Evolutionary conservation across 2,888 invertebrate genomes (phyloP), one percentile per base, ranked within the genome.

Genomic region (Panzeria rudis): DNA sequence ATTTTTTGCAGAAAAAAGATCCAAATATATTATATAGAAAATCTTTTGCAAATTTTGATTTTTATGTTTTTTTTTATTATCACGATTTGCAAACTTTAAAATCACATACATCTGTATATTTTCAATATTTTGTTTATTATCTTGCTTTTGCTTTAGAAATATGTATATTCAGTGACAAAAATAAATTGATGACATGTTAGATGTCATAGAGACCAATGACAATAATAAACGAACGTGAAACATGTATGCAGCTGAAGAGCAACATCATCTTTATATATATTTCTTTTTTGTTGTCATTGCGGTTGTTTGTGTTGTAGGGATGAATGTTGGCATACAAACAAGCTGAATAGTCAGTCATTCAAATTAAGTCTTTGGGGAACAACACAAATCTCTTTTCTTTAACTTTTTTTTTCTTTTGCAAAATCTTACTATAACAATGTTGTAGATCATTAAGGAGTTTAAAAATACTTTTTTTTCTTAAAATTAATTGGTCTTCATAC

Each of bases 141-240:
- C 25, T 52, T 47, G 2, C 4, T 64, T 69, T 62, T 23, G 1
- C 17, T 52, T 66, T 32, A 25, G 9, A 54, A 66, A 62, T 35
- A n/a, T n/a, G n/a, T n/a, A n/a, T 68, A 15, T 64, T 56, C 35
- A 4, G n/a, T 59, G 64, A 75, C 84, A 84, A 76, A 79, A 79
- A 84, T 84, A 79, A 84, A 84, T 79, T 73, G 69, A 23, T 69
- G 69, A 79, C 79, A 75, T 72, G 59, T 69, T 50, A 47, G 72
- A 38, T 72, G 64, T 72, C 59, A 68, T 23, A 75, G 56, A 64
- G n/a, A 32, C 4, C 64, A 29, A 64, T 80, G 56, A 17, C 5
- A 47, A 72, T 25, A 35, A 59, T 47, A 29, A 64, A 25, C 44
- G 11, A 64, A 25, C 54, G 11, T 52, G n/a, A 32, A 47, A 38